A percentile compares a stretch with the other conserved stretches of the same genome.
phyloP scores from a whole-genome alignment of 2,888 invertebrate genomes.

The Melanostoma scalare region DNA sequence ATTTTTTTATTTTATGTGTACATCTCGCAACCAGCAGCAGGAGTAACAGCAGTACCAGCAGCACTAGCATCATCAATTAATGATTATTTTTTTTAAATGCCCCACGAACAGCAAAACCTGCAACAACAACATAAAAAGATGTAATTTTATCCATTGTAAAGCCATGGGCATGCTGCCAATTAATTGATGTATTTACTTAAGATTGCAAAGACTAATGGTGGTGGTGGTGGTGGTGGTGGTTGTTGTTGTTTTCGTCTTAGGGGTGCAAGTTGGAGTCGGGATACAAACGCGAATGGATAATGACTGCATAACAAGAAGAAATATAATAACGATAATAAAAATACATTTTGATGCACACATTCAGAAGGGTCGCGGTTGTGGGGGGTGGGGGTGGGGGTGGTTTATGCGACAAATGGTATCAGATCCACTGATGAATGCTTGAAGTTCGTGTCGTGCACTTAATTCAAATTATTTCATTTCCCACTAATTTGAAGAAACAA shows the following conservation, averaged over 20 bases:
- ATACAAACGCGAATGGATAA: slow-evolving; percentile 32
- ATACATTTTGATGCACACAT: slow-evolving; percentile 48
- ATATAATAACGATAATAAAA: slow-evolving; percentile 50
- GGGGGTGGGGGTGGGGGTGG: too few species aligned
- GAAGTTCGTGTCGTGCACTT: background rate
- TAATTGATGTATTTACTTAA: slow-evolving; percentile 70
- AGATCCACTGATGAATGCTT: background rate
- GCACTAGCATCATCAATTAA: slow-evolving; percentile 43
- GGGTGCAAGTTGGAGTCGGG: background rate
- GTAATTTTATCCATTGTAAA: slow-evolving; percentile 65
- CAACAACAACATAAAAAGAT: slow-evolving; percentile 32
- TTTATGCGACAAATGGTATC: too few species aligned
- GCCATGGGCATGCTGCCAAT: slow-evolving; percentile 66
- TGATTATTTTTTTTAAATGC: slow-evolving; percentile 18
- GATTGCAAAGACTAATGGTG: slow-evolving; percentile 51
- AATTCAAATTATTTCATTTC: background rate
- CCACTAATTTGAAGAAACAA: background rate
- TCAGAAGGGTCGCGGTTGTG: slow-evolving; percentile 4
- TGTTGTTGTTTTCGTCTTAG: background rate
- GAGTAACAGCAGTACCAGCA: too few species aligned
- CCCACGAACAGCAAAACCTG: slow-evolving; percentile 5
- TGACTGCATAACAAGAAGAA: slow-evolving; percentile 23
- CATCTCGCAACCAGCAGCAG: slow-evolving; percentile 51
- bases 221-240: background rate
- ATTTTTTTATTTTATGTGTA: slow-evolving; percentile 70